Conservation (phyloP, 2,113 vertebrate species). For the Lanius ludovicianus region DNA sequence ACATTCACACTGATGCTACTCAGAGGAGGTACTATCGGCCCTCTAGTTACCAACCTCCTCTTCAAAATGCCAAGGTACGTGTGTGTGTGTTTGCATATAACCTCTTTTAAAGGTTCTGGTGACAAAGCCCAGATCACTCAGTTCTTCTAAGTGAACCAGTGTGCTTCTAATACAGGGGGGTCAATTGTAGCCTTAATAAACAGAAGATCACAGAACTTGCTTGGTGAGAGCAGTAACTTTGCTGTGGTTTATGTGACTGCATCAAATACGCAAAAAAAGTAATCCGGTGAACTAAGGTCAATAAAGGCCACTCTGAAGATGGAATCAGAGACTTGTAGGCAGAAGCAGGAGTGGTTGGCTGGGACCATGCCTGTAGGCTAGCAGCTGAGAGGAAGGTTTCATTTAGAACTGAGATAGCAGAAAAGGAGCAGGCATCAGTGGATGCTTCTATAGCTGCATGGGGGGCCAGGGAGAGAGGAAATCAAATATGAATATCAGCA, state of each 20-base stretch:
- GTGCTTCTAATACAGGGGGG: neutral
- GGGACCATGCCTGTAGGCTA: neutral
- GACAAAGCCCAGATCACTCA: neutral
- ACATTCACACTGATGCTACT: slow-evolving; percentile 88
- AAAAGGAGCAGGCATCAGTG: neutral
- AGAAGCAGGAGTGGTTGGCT: neutral
- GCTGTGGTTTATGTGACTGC: neutral
- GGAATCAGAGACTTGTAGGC: neutral
- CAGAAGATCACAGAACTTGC: neutral
- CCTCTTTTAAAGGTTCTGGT: neutral
- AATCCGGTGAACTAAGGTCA: neutral
- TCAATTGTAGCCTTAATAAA: neutral
- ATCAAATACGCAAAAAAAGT: neutral
- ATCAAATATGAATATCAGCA: neutral
- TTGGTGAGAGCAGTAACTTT: neutral
- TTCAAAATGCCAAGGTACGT: slow-evolving; percentile 91
- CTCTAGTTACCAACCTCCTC: slow-evolving; percentile 90
- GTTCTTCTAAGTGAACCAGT: neutral
- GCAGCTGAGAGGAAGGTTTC: neutral
- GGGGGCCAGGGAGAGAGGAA: neutral
- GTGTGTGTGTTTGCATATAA: neutral
- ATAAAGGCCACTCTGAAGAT: neutral
- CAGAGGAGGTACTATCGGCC: slow-evolving; percentile 94
- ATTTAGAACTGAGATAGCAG: neutral
- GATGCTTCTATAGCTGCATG: neutral